Base-by-base conservation (phyloP, 2,797 vertebrate genomes). In the Capromys pilorides region DNA sequence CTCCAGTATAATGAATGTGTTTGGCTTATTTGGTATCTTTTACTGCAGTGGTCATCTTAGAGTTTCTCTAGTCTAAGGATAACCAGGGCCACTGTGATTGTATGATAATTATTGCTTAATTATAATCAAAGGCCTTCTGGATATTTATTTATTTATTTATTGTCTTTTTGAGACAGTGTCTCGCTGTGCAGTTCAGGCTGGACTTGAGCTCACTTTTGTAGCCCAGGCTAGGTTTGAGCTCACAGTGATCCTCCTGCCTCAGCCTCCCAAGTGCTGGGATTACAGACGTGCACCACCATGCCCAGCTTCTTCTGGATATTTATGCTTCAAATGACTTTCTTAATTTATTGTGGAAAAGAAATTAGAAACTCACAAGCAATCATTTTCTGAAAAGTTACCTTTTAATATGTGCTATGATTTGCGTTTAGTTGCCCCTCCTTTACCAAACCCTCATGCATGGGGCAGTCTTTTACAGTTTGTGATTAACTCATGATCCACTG, bases 361-460 rank as follows among this genome's bases (percentile, higher is more conserved):
- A 88, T 83, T 82, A 85, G 90, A 71, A 69, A 51, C 11, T 93
- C 73, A 84, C 71, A 86, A 92, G 2, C 24, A 96, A 80, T 16
- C 36, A 86, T 80, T 93, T 61, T 77, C 22, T 83, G 36, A 24
- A 54, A 81, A 81, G 24, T 89, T 91, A 73, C 49, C 36, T 73
- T 93, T 97, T 71, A 84, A 91, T 57, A 57, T 16, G 54, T 57
- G 13, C 16, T 57, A 57, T 57, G 54, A 14, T 57, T 57, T 57
- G 16, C 18, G 54, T 57, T 4, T 57, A 19, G 16, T 57, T 57
- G 2, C 16, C 54, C 4, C 14, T 14, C 54, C 4, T 14, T 14
- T 4, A 14, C 2, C 51, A 57, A 57, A 57, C 14, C 54, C 54
- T 57, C 54, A 57, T 57, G 54, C 1, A 18, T 57, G 54, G 54